These are phyloP conservation scores for Trisateles emortualis DNA, from an alignment of 2,888 invertebrate species.

Conservation along the genomic window DNA sequence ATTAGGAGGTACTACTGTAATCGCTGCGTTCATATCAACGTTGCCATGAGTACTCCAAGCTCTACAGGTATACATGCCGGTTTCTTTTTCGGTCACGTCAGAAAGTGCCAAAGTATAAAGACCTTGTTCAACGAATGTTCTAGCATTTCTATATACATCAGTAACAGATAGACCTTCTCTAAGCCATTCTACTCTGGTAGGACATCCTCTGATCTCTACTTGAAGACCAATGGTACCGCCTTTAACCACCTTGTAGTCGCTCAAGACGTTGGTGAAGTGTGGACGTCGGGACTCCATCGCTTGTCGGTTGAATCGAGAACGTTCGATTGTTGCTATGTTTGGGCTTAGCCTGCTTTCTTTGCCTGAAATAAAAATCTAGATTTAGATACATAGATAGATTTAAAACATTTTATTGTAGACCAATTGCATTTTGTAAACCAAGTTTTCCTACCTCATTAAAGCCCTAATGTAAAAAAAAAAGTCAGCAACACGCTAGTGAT, in stretches of 20 bases:
- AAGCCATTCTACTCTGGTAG: conserved; percentile 92
- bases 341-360: conserved; percentile 65
- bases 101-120: conserved; percentile 91
- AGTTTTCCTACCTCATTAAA: too few species aligned
- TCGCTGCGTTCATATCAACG: conserved; percentile 91
- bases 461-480: too few species aligned
- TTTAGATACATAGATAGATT: too few species aligned
- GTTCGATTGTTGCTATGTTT: conserved; percentile 69
- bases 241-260: conserved; percentile 90
- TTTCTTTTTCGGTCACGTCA: conserved; percentile 90
- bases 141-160: conserved; percentile 88
- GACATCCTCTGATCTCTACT: conserved; percentile 91
- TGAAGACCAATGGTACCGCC: conserved; percentile 94
- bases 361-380: conserved; percentile 54
- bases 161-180: conserved; percentile 88
- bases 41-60: conserved; percentile 91
- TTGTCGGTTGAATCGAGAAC: conserved; percentile 68
- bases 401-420: too few species aligned
- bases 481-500: too few species aligned
- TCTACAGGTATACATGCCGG: conserved; percentile 92
- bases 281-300: conserved; percentile 87
- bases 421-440: too few species aligned
- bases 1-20: conserved; percentile 89
- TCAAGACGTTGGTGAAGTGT: conserved; percentile 89
- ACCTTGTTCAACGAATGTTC: conserved; percentile 89